Evolutionary conservation across 1,140 invertebrate species (phyloP).

Genomic region (Leguminivora glycinivorella): DNA sequence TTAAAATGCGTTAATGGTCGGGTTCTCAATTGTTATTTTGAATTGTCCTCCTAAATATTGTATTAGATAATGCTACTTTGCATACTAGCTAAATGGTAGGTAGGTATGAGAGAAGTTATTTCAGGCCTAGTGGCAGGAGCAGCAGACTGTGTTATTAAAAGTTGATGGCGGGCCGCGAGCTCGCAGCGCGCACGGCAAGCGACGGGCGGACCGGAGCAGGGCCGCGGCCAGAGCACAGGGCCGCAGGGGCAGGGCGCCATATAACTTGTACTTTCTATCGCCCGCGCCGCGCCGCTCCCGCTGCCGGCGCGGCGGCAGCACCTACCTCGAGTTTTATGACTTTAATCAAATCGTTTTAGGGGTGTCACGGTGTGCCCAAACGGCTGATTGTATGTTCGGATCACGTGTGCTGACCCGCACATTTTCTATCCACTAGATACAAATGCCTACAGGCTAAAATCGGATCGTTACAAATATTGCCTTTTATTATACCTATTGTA

Average conservation of each 20-base stretch:
- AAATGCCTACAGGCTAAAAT: constrained; percentile 37
- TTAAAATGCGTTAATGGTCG: neutral
- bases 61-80: neutral
- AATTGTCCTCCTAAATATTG: neutral
- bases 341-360: constrained; percentile 71
- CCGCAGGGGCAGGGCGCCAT: constrained; percentile 53
- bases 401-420: constrained; percentile 55
- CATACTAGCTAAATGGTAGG: constrained; percentile 41
- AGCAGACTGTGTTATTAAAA: constrained; percentile 78
- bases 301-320: constrained; percentile 41
- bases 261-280: constrained; percentile 65
- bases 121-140: constrained; percentile 66
- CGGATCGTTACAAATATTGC: constrained; percentile 47
- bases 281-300: constrained; percentile 35
- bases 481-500: constrained; percentile 41
- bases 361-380: constrained; percentile 58
- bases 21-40: neutral
- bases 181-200: neutral
- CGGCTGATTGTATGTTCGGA: constrained; percentile 54
- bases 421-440: constrained; percentile 38
- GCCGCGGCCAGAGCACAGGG: constrained; percentile 48
- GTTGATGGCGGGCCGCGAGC: constrained; percentile 52
- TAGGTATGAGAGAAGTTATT: constrained; percentile 66
- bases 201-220: constrained; percentile 36
- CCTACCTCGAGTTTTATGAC: constrained; percentile 63